Evolutionary conservation across 2,113 vertebrate genomes (phyloP).

Genomic region (Megaceryle maxima): DNA sequence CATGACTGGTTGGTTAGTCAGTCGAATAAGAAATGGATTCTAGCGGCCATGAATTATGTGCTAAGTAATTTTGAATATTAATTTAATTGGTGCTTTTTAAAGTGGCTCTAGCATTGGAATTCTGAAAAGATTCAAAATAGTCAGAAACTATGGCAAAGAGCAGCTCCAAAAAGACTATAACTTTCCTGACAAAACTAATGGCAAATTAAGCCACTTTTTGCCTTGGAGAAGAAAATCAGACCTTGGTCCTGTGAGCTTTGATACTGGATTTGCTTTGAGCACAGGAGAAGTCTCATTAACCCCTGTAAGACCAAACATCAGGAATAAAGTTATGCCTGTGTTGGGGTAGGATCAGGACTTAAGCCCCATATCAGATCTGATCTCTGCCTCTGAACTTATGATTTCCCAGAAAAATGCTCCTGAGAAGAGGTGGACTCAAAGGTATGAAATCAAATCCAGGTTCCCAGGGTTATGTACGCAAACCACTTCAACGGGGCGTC

Average conservation of each 20-base stretch:
- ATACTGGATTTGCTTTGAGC: background rate
- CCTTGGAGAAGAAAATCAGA: background rate
- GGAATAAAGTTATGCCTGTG: background rate
- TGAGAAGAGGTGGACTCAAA: background rate
- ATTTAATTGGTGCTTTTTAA: constrained; percentile 4
- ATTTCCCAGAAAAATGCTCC: background rate
- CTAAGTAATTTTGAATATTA: constrained; percentile 11
- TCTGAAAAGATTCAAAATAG: background rate
- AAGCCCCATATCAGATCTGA: background rate
- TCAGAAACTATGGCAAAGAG: background rate
- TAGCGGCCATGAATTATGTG: background rate
- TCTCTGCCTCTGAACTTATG: background rate
- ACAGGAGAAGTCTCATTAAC: background rate
- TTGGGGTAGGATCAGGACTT: background rate
- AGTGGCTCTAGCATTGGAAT: background rate
- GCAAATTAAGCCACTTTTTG: background rate
- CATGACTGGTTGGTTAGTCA: background rate
- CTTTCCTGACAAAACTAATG: background rate
- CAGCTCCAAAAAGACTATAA: background rate
- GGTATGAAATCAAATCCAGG: background rate
- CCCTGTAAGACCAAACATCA: background rate
- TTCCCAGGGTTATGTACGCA: background rate
- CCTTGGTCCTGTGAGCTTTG: background rate
- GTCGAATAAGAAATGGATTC: background rate
- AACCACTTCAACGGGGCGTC: background rate